phyloP scores from a whole-genome alignment of 2,888 invertebrate species.

The Congeria kusceri region DNA sequence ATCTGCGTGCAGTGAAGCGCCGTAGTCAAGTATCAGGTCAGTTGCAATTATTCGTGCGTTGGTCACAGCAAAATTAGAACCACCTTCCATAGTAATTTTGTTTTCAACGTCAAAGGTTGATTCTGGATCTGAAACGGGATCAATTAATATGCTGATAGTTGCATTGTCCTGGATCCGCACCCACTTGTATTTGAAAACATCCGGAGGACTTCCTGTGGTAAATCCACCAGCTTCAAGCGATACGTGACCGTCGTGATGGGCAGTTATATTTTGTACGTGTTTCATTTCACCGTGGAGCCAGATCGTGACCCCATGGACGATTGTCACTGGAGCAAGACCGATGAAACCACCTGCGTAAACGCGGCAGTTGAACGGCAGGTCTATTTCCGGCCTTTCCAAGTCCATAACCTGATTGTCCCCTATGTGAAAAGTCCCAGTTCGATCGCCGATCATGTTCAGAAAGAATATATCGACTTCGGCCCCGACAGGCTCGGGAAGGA shows the following conservation, averaged over 20 bases:
- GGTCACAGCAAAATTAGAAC: slow-evolving; percentile 70
- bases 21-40: slow-evolving; percentile 73
- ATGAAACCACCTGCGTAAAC: slow-evolving; percentile 67
- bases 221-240: slow-evolving; percentile 65
- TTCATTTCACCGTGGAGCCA: slow-evolving; percentile 75
- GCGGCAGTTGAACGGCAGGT: slow-evolving; percentile 72
- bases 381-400: slow-evolving; percentile 69
- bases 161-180: slow-evolving; percentile 74
- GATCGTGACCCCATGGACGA: slow-evolving; percentile 73
- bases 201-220: slow-evolving; percentile 53
- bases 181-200: slow-evolving; percentile 59
- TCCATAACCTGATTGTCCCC: slow-evolving; percentile 71
- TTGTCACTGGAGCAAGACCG: slow-evolving; percentile 72
- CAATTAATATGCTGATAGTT: slow-evolving; percentile 63
- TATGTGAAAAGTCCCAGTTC: slow-evolving; percentile 76
- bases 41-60: slow-evolving; percentile 62
- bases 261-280: slow-evolving; percentile 69
- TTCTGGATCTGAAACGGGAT: slow-evolving; percentile 63
- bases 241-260: slow-evolving; percentile 70
- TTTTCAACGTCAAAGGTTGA: slow-evolving; percentile 57
- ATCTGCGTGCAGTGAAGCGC: slow-evolving; percentile 72
- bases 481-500: slow-evolving; percentile 62
- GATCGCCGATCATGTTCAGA: slow-evolving; percentile 78
- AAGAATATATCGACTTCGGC: slow-evolving; percentile 67
- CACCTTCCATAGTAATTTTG: slow-evolving; percentile 73